Evolutionary conservation across 2,113 vertebrate genomes (phyloP), one percentile per base, ranked within the genome.

Genomic region (Pitta sordida): DNA sequence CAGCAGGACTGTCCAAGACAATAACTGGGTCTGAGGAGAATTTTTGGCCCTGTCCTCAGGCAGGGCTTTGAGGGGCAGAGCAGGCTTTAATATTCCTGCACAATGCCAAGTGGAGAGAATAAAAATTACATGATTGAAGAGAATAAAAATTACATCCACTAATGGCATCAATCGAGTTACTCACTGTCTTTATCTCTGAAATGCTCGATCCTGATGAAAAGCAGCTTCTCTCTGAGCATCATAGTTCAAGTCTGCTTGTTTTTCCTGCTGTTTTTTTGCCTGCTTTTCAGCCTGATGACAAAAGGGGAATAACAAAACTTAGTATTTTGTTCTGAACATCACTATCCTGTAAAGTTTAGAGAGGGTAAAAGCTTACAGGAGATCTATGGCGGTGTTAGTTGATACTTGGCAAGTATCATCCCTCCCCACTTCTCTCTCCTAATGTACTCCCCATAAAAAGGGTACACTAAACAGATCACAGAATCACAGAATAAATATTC

Each of bases 251-350:
- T 98, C 97, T 8, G 96, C 97, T 96, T 97, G 95, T 69, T 94
- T 98, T 70, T 96, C 94, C 69, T 90, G 93, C 62, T 98, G 86
- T 23, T 84, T 59, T 94, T 90, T 97, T 86, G 92, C 90, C 24
- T 56, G 79, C 92, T 98, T 99, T 96, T 98, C 97, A 83, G 98
- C 98, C 99, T 99, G 88, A 78, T 85, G 74, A 70, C 74, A 55
- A 92, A 96, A 96, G 62, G 80, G 34, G 22, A 74, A 53, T 73
- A 64, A 76, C 27, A 79, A 77, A 60, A 11, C 8, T 77, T 88
- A 82, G 13, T 58, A 55, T 59, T 74, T 80, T 32, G 44, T 83
- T 83, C 43, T 85, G 13, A 86, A 49, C 6, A 10, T 55, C 55
- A 74, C 27, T 51, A 8, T 56, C 39, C 30, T 44, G 53, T 70